Base-by-base conservation (phyloP, 1,140 invertebrate species). In the Hyles vespertilio region DNA sequence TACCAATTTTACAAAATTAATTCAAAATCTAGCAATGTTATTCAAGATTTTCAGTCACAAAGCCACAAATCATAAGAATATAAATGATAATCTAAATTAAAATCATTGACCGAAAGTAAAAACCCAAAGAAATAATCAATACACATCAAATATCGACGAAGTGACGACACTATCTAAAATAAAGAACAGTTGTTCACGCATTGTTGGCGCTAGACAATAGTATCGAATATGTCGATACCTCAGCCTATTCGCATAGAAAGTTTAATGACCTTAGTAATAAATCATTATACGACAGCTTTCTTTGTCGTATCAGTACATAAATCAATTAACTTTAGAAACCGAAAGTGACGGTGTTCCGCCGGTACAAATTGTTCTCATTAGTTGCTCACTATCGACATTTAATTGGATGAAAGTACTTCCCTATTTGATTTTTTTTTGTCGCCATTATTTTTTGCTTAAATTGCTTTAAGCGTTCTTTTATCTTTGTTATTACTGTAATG, bases 301-400 rank as follows among this genome's bases (percentile, higher is more conserved):
- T 63, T 67, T 69, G 8, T 12, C 12, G 33, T 64, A 68, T 68
- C 68, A 51, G 10, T 22, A 64, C 68, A 66, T 61, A 57, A 73
- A 73, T 70, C 71, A 70, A 73, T 70, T 73, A 68, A 59, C 8
- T 3, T 61, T 57, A 48, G 63, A 72, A 67, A 70, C 64, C 45
- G 64, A 72, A 69, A 70, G 67, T 34, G 50, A 51, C 9, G 32
- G 32, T 51, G 32, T 32, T 32, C 50, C 22, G 50, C 3, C n/a
- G 50, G 8, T 34, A 51, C 50, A 51, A 34, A 51, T 34, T 10
- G 34, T 34, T 34, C 12, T 34, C 32, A 51, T 34, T 34, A 34
- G 32, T 51, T 11, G 36, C 36, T n/a, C 32, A 51, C 50, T 51
- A 34, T 11, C 50, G 8, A 51, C 5, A 34, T 51, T 51, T 51